A percentile compares a stretch with the other conserved stretches of the same genome.
Conservation (phyloP, 2,113 vertebrate species). For the Eira barbara region DNA sequence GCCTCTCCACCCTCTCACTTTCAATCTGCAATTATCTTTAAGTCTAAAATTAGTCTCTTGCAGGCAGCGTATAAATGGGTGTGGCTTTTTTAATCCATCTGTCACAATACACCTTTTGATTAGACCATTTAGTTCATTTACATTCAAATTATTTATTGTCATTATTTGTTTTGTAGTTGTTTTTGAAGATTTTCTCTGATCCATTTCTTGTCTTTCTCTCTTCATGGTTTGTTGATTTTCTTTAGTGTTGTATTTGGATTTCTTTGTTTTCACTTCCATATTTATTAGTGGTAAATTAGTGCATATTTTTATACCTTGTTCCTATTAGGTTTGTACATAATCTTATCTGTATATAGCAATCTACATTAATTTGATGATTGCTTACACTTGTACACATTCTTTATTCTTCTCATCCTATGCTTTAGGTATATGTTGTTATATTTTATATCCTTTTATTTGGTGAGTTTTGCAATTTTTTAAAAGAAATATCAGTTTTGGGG, state of each 20-base stretch:
- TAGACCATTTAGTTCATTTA: neutral
- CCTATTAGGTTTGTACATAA: neutral
- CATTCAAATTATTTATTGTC: neutral
- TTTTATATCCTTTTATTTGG: neutral
- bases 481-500: too few species aligned
- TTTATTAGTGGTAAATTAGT: neutral
- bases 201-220: neutral
- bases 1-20: too few species aligned
- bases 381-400: neutral
- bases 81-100: too few species aligned
- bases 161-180: neutral
- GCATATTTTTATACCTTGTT: neutral
- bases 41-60: too few species aligned
- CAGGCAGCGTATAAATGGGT: too few species aligned
- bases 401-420: neutral
- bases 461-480: neutral
- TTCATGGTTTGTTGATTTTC: neutral
- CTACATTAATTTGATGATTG: neutral
- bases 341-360: neutral
- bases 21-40: too few species aligned
- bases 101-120: too few species aligned
- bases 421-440: neutral
- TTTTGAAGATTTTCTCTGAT: neutral
- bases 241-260: neutral
- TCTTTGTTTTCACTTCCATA: neutral